Percentiles rank a stretch among this genome's conserved stretches.
These are phyloP conservation scores for Petrolisthes manimaculis DNA, from an alignment of 2,888 invertebrate genomes.

Conservation along the genomic window DNA sequence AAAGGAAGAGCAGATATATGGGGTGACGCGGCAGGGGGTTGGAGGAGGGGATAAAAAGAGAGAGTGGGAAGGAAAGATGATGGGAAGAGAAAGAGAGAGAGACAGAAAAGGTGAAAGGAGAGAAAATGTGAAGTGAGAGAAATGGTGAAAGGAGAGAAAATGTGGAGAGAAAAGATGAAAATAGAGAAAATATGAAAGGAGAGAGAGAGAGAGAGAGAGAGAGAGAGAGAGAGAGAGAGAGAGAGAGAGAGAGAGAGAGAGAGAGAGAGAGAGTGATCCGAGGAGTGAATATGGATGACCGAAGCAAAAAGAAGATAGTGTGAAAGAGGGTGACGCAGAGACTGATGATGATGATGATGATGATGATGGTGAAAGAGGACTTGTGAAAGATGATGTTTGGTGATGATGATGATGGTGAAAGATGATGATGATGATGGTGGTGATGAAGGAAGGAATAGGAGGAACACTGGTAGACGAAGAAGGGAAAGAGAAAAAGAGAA, in stretches of 20 bases:
- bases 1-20: background rate
- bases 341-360: background rate
- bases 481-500: background rate
- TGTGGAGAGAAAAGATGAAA: background rate
- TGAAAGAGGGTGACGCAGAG: background rate
- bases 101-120: background rate
- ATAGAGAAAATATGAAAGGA: background rate
- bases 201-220: background rate
- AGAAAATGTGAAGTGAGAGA: background rate
- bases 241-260: background rate
- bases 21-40: background rate
- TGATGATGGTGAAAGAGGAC: background rate
- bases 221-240: background rate
- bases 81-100: background rate
- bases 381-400: background rate
- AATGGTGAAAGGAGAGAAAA: background rate
- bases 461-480: background rate
- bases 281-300: background rate
- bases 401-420: background rate
- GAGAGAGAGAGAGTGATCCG: background rate
- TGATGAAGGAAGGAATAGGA: background rate
- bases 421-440: background rate
- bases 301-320: background rate
- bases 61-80: background rate
- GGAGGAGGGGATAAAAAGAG: background rate